These are phyloP conservation scores for Clepsis dumicolana DNA, from an alignment of 2,888 invertebrate genomes.

Conservation along the genomic window DNA sequence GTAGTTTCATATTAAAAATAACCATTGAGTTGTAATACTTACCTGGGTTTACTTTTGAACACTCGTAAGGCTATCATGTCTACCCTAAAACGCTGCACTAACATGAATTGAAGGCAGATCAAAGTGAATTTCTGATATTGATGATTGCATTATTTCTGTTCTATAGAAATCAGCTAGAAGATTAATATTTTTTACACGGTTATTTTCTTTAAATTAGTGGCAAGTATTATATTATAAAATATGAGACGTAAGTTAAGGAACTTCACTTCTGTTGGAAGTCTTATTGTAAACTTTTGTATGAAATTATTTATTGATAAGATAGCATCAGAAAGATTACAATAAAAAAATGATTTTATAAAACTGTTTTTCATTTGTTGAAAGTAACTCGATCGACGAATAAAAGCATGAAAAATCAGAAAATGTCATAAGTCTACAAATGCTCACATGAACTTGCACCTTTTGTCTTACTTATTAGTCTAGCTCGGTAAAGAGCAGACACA, in stretches of 20 bases:
- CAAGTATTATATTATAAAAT: slow-evolving; percentile 72
- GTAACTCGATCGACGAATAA: slow-evolving; percentile 7
- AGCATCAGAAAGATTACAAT: slow-evolving; percentile 65
- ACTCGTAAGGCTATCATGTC: no score
- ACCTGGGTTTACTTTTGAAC: no score
- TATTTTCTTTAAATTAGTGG: slow-evolving; percentile 63
- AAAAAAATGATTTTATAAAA: slow-evolving; percentile 68
- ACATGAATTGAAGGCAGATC: background rate
- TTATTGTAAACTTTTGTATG: slow-evolving; percentile 75
- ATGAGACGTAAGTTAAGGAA: slow-evolving; percentile 56
- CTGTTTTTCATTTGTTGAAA: slow-evolving; percentile 48
- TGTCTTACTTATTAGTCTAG: no score
- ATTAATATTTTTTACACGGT: slow-evolving; percentile 66
- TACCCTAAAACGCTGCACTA: background rate
- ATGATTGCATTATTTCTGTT: slow-evolving; percentile 27
- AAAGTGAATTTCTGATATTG: background rate
- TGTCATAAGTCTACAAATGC: no score
- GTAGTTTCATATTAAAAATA: no score
- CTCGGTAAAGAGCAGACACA: no score
- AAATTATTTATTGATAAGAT: slow-evolving; percentile 72
- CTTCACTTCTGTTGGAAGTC: slow-evolving; percentile 51
- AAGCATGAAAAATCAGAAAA: no score
- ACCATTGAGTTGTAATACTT: background rate
- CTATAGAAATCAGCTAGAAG: slow-evolving; percentile 58
- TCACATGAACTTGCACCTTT: no score